phyloP scores from a whole-genome alignment of 2,888 invertebrate genomes.

The Danaus chrysippus region DNA sequence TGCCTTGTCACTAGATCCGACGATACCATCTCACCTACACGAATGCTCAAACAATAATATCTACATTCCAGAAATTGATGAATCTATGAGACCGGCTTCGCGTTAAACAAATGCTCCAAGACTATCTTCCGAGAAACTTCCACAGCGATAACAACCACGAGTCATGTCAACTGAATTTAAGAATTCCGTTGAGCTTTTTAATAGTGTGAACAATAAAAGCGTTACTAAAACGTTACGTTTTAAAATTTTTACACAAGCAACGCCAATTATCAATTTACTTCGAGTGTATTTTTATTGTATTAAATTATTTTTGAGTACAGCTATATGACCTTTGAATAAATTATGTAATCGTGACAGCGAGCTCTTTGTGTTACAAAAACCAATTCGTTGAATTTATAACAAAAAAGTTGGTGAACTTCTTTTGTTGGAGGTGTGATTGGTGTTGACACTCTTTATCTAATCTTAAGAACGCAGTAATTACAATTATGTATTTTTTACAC shows the following conservation, averaged over 20 bases:
- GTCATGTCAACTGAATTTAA: slow-evolving; percentile 10
- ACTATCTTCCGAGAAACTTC: slow-evolving; percentile 16
- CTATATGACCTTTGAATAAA: slow-evolving; percentile 22
- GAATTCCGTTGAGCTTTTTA: background rate
- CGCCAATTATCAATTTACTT: background rate
- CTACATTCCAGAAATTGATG: slow-evolving; percentile 11
- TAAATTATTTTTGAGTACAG: slow-evolving; percentile 12
- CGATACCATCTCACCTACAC: slow-evolving; percentile 31
- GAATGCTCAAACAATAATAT: slow-evolving; percentile 5
- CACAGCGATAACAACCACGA: slow-evolving; percentile 8
- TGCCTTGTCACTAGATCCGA: slow-evolving; percentile 50
- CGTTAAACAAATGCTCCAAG: background rate
- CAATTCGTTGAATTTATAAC: slow-evolving; percentile 23
- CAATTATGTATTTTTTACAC: too few relatives aligned
- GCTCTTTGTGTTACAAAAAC: slow-evolving; percentile 30
- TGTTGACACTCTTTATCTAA: slow-evolving; percentile 15
- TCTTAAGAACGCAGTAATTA: background rate
- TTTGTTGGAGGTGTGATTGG: slow-evolving; percentile 11
- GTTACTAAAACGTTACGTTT: background rate
- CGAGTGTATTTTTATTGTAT: background rate
- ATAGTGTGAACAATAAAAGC: background rate
- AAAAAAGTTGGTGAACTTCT: slow-evolving; percentile 11
- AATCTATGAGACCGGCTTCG: background rate
- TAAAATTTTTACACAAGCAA: background rate
- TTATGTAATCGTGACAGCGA: slow-evolving; percentile 30